These are phyloP conservation scores for Dromas ardeola DNA, from an alignment of 2,113 vertebrate species.

Conservation along the genomic window DNA sequence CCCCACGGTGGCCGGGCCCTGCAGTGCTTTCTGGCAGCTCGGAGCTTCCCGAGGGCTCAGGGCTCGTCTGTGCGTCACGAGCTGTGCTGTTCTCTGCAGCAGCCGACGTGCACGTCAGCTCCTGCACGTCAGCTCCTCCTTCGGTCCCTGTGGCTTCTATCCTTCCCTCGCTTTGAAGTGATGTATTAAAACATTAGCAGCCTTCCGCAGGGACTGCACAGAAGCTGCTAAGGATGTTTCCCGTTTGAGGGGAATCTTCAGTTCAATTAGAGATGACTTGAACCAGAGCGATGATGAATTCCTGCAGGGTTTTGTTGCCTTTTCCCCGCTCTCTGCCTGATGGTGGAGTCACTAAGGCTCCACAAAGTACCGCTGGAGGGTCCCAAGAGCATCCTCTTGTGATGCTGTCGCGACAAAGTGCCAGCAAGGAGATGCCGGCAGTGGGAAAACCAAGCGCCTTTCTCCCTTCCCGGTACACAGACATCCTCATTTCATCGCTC, in stretches of 20 bases:
- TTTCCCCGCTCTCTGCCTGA: neutral
- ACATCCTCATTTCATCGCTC: neutral
- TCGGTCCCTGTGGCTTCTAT: neutral
- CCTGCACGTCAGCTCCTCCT: neutral
- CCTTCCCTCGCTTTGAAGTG: neutral
- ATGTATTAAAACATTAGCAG: neutral
- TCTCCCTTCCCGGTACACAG: neutral
- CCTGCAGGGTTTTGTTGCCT: neutral
- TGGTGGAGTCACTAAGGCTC: neutral
- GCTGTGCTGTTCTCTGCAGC: neutral
- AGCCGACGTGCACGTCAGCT: neutral
- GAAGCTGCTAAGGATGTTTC: neutral
- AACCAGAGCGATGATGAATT: neutral
- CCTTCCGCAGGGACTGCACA: neutral
- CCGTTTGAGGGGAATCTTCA: neutral
- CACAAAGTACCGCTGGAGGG: neutral
- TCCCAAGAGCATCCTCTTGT: neutral
- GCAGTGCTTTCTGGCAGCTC: neutral
- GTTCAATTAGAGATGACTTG: neutral
- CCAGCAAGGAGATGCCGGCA: neutral
- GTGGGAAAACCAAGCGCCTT: neutral
- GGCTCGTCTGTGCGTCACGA: neutral
- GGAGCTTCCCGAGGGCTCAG: neutral
- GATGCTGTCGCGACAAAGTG: neutral
- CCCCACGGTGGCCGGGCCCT: accelerated